Evolutionary conservation across 2,113 vertebrate genomes (phyloP).

Genomic region (Promerops cafer): DNA sequence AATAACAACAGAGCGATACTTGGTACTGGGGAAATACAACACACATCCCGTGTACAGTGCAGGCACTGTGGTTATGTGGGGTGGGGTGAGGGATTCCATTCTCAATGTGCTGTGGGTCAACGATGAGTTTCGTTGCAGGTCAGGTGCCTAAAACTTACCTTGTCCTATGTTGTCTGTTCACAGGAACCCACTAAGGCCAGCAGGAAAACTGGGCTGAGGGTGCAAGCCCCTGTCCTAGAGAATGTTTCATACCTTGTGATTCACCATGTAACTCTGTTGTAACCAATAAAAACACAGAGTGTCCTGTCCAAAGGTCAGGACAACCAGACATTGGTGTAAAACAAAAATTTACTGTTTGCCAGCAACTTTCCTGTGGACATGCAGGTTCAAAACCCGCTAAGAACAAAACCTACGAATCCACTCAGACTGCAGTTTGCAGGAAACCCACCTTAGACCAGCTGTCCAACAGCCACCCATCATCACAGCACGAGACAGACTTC

Average conservation of each 20-base stretch:
- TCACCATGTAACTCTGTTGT: accelerated
- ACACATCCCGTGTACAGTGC: accelerated
- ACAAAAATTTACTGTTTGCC: background rate
- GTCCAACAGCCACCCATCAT: background rate
- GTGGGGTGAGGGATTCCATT: background rate
- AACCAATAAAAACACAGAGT: background rate
- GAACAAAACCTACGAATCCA: background rate
- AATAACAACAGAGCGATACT: accelerated
- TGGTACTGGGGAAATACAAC: background rate
- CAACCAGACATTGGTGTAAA: background rate
- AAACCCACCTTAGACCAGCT: background rate
- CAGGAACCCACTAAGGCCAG: background rate
- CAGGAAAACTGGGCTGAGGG: background rate
- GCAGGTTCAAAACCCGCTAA: accelerated
- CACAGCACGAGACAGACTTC: accelerated
- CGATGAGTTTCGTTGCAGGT: accelerated
- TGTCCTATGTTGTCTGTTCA: too few relatives aligned
- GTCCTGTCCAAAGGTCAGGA: background rate
- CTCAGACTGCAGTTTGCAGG: background rate
- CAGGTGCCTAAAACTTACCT: background rate
- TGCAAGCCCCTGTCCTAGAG: background rate
- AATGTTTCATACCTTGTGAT: background rate
- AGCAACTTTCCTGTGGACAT: background rate
- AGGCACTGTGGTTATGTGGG: accelerated
- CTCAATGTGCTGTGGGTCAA: background rate